Evolutionary conservation across 2,797 vertebrate genomes (phyloP).

Genomic region (Helostoma temminkii): DNA sequence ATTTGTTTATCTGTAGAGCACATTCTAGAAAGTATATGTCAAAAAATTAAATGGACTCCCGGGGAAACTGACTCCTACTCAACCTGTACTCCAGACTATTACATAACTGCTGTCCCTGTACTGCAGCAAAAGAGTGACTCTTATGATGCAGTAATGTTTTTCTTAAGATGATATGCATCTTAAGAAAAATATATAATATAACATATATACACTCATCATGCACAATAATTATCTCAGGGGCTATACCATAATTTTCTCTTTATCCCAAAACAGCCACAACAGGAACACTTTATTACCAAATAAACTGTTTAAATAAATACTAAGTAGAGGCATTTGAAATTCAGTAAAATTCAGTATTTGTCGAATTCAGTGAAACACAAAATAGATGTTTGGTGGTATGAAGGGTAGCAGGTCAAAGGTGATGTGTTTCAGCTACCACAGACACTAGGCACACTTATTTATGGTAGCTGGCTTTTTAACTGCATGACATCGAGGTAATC

Average conservation of each 20-base stretch:
- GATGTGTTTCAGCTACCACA: constrained; percentile 51
- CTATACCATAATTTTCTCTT: constrained; percentile 54
- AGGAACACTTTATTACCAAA: constrained; percentile 19
- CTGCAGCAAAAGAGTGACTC: constrained; percentile 37
- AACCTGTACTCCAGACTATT: constrained; percentile 54
- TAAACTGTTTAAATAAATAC: constrained; percentile 34
- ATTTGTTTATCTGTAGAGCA: constrained; percentile 14
- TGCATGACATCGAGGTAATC: constrained; percentile 53
- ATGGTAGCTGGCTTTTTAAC: constrained; percentile 55
- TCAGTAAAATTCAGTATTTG: constrained; percentile 10
- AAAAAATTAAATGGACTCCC: constrained; percentile 22
- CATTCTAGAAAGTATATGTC: constrained; percentile 5
- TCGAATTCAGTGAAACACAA: constrained; percentile 15
- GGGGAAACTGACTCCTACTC: constrained; percentile 48
- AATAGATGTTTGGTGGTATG: constrained; percentile 22
- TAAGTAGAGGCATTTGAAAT: no score
- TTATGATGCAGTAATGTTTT: constrained; percentile 33
- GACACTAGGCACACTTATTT: constrained; percentile 46
- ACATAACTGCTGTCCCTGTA: constrained; percentile 40
- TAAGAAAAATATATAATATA: background rate
- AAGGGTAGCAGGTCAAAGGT: constrained; percentile 43
- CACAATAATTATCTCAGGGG: constrained; percentile 52
- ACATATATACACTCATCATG: constrained; percentile 20
- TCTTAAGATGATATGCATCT: constrained; percentile 29
- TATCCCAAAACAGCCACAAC: constrained; percentile 51